Evolutionary conservation across 23 tunicate species (phyloP), one percentile per base, ranked within the genome.

Genomic region (Diplosoma virens): DNA sequence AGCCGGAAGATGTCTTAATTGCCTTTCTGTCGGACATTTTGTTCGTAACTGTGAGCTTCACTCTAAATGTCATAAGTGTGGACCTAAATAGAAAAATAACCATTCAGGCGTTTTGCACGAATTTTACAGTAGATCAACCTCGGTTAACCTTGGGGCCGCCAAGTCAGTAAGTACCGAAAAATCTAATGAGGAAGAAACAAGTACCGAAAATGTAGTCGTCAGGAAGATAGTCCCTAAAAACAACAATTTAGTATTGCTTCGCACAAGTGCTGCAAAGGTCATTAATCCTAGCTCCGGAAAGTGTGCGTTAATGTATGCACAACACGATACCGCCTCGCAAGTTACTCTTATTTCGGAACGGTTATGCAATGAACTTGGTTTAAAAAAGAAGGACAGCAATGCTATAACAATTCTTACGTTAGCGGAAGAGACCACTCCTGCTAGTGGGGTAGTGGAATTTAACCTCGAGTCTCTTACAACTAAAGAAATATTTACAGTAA

Each of bases 291-390:
- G n/a, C 9, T 27, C 34, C 35, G 69, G 34, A 61, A 61, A n/a
- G 21, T 61, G 35, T 3, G 30, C 69, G 9, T 35, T 61, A 3
- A 35, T 29, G 3, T 61, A 4, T 4, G 69, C 69, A 11, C 69
- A 29, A 61, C 69, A 26, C n/a, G 69, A 61, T n/a, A 61, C 69
- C 35, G 69, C 69, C 6, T 61, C 35, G n/a, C 69, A 61, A n/a
- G 35, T 22, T 3, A 61, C 69, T 5, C n/a, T 61, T 3, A 61
- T 61, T 29, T 61, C 35, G 34, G 35, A 61, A 29, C 2, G 69
- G 6, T n/a, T 61, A n/a, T 3, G 6, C 6, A 29, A 27, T 61
- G 69, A 61, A 61, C 69, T 61, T 61, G 34, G 34, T n/a, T 27
- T 61, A 22, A n/a, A 28, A 3, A 7, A 3, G n/a, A n/a, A n/a